Evolutionary conservation across 2,113 vertebrate species (phyloP).

Genomic region (Glaucidium brasilianum): DNA sequence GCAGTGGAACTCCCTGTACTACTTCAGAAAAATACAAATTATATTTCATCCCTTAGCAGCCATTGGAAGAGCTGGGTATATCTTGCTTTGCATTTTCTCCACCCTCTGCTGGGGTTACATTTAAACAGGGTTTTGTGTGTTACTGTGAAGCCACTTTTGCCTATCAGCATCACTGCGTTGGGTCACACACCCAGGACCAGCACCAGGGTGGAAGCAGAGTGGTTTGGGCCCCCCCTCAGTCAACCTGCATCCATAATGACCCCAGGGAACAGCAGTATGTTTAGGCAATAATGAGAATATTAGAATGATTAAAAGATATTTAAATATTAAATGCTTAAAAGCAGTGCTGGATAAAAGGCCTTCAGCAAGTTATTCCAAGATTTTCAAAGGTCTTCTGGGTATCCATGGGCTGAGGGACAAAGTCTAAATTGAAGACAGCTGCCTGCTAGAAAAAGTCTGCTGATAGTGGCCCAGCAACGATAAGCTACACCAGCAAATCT

Average conservation of each 20-base stretch:
- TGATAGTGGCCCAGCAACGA: neutral
- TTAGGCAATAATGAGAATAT: conserved; percentile 35
- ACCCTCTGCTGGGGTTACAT: neutral
- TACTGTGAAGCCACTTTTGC: neutral
- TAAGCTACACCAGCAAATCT: conserved; percentile 5
- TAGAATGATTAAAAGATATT: conserved; percentile 62
- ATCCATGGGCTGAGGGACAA: neutral
- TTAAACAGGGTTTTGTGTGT: neutral
- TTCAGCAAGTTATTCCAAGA: neutral
- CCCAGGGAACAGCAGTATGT: neutral
- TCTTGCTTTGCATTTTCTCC: neutral
- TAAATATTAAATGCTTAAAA: conserved; percentile 68
- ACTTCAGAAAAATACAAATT: neutral
- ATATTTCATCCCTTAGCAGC: neutral
- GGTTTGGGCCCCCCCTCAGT: neutral
- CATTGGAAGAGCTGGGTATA: neutral
- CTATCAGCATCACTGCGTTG: rapidly evolving
- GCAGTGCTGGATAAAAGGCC: conserved; percentile 40
- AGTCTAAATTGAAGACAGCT: neutral
- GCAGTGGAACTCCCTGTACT: conserved; percentile 1
- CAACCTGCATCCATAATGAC: neutral
- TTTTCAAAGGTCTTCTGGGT: neutral
- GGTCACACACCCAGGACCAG: neutral
- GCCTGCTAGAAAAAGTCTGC: neutral
- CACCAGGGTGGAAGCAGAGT: neutral